Evolutionary conservation across 2,888 invertebrate species (phyloP).

Genomic region (Leptopilina drosophilae): DNA sequence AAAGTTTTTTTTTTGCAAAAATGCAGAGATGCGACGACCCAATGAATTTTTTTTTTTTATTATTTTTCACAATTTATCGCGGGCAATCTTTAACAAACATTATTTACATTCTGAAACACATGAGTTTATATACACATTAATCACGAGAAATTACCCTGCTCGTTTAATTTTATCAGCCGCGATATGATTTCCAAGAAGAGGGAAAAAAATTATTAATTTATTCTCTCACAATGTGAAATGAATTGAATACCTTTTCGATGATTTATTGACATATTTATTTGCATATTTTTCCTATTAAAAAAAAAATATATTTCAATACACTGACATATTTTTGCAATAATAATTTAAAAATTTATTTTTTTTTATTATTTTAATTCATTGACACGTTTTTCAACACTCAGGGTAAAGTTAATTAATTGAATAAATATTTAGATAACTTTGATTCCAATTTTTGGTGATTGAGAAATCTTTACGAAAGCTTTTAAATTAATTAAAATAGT

Average conservation of each 20-base stretch:
- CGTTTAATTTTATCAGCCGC: slow-evolving; percentile 5
- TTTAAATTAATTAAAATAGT: too few species aligned
- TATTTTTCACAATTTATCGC: slow-evolving; percentile 31
- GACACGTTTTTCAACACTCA: too few species aligned
- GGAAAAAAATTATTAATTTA: background rate
- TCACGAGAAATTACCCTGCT: background rate
- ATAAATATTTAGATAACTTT: too few species aligned
- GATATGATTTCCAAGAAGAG: background rate
- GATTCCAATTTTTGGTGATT: too few species aligned
- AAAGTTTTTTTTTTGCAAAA: background rate
- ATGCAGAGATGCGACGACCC: background rate
- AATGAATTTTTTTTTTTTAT: background rate
- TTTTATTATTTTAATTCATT: too few species aligned
- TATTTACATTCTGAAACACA: slow-evolving; percentile 9
- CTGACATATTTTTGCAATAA: too few species aligned
- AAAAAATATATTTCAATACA: too few species aligned
- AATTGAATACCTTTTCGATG: background rate
- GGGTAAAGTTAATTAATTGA: too few species aligned
- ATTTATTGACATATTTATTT: too few species aligned
- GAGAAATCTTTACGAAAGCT: too few species aligned
- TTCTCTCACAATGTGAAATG: background rate
- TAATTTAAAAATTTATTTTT: too few species aligned
- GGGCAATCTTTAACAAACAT: slow-evolving; percentile 17
- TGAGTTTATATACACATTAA: slow-evolving; percentile 4
- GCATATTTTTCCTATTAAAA: too few species aligned